phyloP scores from a whole-genome alignment of 2,797 vertebrate species.

The Enteromius treurensis region DNA sequence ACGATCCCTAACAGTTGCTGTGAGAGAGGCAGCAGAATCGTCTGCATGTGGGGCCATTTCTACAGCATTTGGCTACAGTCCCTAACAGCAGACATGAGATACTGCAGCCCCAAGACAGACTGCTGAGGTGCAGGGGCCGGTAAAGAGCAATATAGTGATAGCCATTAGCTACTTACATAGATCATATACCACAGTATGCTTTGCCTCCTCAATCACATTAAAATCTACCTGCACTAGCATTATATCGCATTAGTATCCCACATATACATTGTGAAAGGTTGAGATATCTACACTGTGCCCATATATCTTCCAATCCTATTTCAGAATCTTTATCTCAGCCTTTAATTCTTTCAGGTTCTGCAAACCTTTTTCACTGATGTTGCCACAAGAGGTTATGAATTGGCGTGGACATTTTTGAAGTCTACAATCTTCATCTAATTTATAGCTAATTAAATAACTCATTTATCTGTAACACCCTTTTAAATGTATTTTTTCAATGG shows the following conservation, averaged over 20 bases:
- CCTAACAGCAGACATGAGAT: conserved; percentile 60
- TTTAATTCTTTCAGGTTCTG: not conserved
- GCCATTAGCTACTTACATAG: conserved; percentile 42
- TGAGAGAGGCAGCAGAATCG: conserved; percentile 52
- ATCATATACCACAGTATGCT: conserved; percentile 28
- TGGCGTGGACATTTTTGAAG: not conserved
- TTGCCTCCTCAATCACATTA: conserved; percentile 17
- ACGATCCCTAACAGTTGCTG: conserved; percentile 47
- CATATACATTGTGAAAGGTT: conserved; percentile 12
- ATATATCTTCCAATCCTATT: conserved; percentile 1
- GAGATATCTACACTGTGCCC: not conserved
- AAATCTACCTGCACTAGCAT: not conserved
- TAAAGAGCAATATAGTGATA: conserved; percentile 68
- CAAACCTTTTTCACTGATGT: not conserved
- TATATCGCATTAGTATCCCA: conserved; percentile 11
- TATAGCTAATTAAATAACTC: not conserved
- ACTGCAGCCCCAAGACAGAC: conserved; percentile 71
- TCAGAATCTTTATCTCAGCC: not conserved
- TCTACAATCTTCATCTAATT: not conserved
- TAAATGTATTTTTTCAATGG: not conserved
- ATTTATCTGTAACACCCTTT: not conserved
- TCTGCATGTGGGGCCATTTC: conserved; percentile 64
- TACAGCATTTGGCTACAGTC: conserved; percentile 62
- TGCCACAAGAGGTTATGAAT: not conserved
- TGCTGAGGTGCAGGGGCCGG: conserved; percentile 65